These are phyloP conservation scores for Chrysochloris asiatica DNA, from an alignment of 2,113 vertebrate species.

Conservation along the genomic window DNA sequence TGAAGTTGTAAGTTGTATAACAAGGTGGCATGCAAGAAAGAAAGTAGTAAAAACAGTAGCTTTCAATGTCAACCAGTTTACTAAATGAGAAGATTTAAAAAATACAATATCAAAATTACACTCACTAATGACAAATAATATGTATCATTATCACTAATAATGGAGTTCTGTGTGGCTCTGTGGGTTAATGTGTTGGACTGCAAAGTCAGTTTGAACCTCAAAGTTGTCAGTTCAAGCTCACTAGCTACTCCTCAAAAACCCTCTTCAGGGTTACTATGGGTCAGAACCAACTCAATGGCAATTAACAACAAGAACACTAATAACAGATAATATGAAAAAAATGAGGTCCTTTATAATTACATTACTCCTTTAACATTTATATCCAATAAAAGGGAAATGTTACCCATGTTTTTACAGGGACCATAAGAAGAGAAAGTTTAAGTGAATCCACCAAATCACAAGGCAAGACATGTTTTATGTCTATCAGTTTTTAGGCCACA, in stretches of 20 bases:
- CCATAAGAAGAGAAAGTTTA: background rate
- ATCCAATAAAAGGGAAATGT: background rate
- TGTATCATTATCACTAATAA: too few relatives aligned
- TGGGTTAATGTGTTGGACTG: too few relatives aligned
- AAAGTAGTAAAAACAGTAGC: background rate
- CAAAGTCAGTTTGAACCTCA: too few relatives aligned
- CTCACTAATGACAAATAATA: background rate
- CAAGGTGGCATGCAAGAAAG: background rate
- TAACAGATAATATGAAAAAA: background rate
- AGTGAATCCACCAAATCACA: background rate
- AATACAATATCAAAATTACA: constrained; percentile 4
- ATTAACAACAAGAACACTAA: too few relatives aligned
- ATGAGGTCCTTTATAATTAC: background rate
- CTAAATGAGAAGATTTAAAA: background rate
- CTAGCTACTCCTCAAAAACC: too few relatives aligned
- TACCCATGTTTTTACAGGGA: background rate
- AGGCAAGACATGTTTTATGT: background rate
- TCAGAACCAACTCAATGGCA: too few relatives aligned
- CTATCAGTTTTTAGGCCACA: background rate
- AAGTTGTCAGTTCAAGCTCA: too few relatives aligned
- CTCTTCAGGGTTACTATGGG: too few relatives aligned
- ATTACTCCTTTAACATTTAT: background rate
- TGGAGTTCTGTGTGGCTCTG: too few relatives aligned
- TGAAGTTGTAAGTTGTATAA: background rate
- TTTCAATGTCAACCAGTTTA: background rate